Evolutionary conservation across 2,797 vertebrate genomes (phyloP).

Genomic region (Micropoecilia bifurca): DNA sequence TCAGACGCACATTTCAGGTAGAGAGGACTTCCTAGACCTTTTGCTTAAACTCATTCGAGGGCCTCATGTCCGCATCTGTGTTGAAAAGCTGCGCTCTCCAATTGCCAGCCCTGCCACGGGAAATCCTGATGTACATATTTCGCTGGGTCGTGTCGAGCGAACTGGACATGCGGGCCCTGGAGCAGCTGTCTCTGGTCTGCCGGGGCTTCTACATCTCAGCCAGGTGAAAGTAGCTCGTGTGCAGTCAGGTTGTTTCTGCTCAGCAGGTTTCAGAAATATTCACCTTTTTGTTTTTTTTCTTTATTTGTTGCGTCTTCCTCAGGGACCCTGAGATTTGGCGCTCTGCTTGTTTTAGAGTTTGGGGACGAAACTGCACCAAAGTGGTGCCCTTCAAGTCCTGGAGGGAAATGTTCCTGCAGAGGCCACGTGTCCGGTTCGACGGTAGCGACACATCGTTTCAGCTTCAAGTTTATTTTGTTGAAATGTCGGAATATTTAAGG

Average conservation of each 20-base stretch:
- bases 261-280: background rate
- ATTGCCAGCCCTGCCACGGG: slow-evolving; percentile 89
- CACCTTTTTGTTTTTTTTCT: background rate
- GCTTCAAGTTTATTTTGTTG: background rate
- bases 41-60: background rate
- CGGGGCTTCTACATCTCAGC: slow-evolving; percentile 98
- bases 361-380: slow-evolving; percentile 94
- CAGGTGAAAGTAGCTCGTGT: slow-evolving; percentile 81
- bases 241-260: background rate
- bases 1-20: slow-evolving; percentile 95
- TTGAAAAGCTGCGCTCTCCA: background rate
- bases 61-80: background rate
- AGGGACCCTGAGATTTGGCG: slow-evolving; percentile 99
- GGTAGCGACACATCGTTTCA: slow-evolving; percentile 76
- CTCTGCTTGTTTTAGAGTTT: slow-evolving; percentile 92
- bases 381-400: slow-evolving; percentile 90
- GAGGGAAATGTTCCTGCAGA: slow-evolving; percentile 97
- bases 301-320: slow-evolving; percentile 20
- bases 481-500: background rate
- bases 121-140: slow-evolving; percentile 98
- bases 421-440: slow-evolving; percentile 95
- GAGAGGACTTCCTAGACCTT: background rate
- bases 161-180: slow-evolving; percentile 93
- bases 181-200: slow-evolving; percentile 95
- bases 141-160: slow-evolving; percentile 98